Conservation (phyloP, 2,888 invertebrate species). For the Athalia cordata region DNA sequence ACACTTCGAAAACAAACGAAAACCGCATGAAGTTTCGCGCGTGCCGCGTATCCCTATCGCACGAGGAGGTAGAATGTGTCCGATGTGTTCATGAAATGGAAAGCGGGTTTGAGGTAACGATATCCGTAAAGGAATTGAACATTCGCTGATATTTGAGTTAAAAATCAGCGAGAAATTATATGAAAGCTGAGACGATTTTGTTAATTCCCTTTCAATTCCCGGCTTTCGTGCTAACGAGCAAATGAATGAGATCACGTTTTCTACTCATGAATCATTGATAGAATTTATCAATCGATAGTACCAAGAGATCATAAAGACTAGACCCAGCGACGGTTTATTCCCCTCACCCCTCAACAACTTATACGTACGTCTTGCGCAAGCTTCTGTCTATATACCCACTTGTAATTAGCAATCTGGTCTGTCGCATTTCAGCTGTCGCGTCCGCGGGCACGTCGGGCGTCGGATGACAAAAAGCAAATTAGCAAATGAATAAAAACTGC, state of each 20-base stretch:
- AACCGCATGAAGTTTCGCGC: slow-evolving; percentile 52
- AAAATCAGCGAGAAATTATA: neutral
- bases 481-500: slow-evolving; percentile 16
- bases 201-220: slow-evolving; percentile 48
- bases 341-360: neutral
- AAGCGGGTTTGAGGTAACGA: neutral
- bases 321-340: neutral
- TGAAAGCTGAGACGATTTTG: neutral
- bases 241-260: slow-evolving; percentile 53
- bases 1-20: slow-evolving; percentile 65
- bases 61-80: neutral
- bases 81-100: neutral
- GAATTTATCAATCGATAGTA: slow-evolving; percentile 54
- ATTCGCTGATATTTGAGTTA: too few species aligned
- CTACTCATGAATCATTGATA: slow-evolving; percentile 61
- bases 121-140: too few species aligned
- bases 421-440: slow-evolving; percentile 24
- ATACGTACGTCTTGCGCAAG: slow-evolving; percentile 26
- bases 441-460: neutral
- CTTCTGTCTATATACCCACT: neutral
- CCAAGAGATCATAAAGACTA: slow-evolving; percentile 24
- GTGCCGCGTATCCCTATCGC: neutral
- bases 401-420: slow-evolving; percentile 34
- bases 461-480: slow-evolving; percentile 32
- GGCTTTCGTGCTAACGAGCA: slow-evolving; percentile 40